Percentiles rank a stretch among this genome's conserved stretches.
Evolutionary conservation across 2,888 invertebrate genomes (phyloP).

Genomic region (Sesia apiformis): DNA sequence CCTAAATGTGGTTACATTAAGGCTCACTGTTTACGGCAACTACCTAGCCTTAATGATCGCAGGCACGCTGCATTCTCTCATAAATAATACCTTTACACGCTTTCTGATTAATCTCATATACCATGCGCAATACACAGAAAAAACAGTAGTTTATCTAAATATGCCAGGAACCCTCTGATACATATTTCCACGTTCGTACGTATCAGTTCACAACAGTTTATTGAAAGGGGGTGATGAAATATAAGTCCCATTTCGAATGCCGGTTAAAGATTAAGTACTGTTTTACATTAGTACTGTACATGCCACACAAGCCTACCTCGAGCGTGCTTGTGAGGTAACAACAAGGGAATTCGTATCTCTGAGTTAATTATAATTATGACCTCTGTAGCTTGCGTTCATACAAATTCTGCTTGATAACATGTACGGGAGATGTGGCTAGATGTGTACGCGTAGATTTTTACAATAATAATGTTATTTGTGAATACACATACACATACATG

Average conservation of each 20-base stretch:
- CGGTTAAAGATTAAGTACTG: too few species aligned
- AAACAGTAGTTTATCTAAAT: not conserved
- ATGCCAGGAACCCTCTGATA: too few species aligned
- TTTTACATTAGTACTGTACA: not conserved
- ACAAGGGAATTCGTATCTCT: conserved; percentile 24
- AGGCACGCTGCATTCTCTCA: conserved; percentile 15
- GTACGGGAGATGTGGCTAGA: too few species aligned
- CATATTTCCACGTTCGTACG: too few species aligned
- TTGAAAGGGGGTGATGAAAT: too few species aligned
- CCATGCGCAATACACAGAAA: conserved; percentile 11
- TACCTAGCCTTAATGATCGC: conserved; percentile 9
- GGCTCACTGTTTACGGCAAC: not conserved
- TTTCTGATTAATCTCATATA: conserved; percentile 30
- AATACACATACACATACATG: too few species aligned
- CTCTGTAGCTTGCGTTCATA: conserved; percentile 4
- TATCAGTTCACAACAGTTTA: too few species aligned
- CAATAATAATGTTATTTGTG: too few species aligned
- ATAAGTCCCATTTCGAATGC: too few species aligned
- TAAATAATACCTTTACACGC: conserved; percentile 25
- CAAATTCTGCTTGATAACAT: too few species aligned
- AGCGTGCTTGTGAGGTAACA: conserved; percentile 9
- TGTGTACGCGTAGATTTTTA: too few species aligned
- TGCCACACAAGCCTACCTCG: conserved; percentile 4
- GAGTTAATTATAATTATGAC: conserved; percentile 27
- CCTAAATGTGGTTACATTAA: not conserved